Evolutionary conservation across 35 echinoderm and acorn worm genomes (phyloP).

Genomic region (Eucidaris tribuloides): DNA sequence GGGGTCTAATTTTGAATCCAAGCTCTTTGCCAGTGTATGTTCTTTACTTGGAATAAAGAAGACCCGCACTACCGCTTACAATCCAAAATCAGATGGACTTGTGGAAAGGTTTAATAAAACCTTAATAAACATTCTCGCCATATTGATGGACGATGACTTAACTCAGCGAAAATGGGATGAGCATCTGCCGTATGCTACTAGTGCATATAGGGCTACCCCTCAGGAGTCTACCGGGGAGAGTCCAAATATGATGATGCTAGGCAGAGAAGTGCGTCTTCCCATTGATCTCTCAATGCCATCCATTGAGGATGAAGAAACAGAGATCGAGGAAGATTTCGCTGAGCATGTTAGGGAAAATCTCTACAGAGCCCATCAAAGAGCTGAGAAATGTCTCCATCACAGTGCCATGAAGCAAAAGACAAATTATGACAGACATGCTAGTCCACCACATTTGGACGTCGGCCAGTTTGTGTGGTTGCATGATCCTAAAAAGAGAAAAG

Average conservation of each 20-base stretch:
- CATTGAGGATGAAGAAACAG: too few relatives aligned
- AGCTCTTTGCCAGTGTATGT: too few relatives aligned
- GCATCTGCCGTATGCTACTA: conserved; percentile 36
- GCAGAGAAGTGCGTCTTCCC: conserved; percentile 25
- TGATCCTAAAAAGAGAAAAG: conserved; percentile 22
- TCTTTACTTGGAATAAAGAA: conserved; percentile 43
- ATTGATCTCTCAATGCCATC: too few relatives aligned
- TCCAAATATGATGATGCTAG: conserved; percentile 66
- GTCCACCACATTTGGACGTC: too few relatives aligned
- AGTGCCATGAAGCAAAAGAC: too few relatives aligned
- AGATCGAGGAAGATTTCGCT: too few relatives aligned
- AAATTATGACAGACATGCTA: too few relatives aligned
- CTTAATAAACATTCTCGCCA: not conserved
- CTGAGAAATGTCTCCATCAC: too few relatives aligned
- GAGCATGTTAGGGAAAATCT: too few relatives aligned
- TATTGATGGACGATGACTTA: conserved; percentile 4
- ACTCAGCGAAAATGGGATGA: conserved; percentile 53
- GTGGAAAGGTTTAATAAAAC: conserved; percentile 61
- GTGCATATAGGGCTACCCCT: conserved; percentile 26
- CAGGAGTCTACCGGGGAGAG: conserved; percentile 58
- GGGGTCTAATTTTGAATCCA: too few relatives aligned
- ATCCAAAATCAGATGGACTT: conserved; percentile 48
- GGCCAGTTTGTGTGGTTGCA: conserved; percentile 43
- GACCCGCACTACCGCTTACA: conserved; percentile 49
- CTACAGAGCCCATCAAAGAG: too few relatives aligned